Base-by-base conservation (phyloP, 1,140 invertebrate species). In the Aplysia californica region DNA sequence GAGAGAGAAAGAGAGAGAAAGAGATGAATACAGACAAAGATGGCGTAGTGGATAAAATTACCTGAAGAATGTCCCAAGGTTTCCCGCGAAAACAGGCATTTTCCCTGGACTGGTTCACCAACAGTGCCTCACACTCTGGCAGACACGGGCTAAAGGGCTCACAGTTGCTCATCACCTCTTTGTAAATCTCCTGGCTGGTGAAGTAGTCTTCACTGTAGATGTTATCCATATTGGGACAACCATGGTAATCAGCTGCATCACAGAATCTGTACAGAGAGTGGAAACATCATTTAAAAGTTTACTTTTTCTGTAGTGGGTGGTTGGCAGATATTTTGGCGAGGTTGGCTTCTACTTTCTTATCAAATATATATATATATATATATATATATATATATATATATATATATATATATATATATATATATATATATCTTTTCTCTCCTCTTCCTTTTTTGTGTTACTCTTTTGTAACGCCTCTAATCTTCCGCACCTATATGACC, bases 41-140 rank as follows among this genome's bases (percentile, higher is more conserved):
- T n/a, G n/a, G n/a, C n/a, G n/a, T n/a, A n/a, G n/a, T n/a, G n/a
- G n/a, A n/a, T n/a, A n/a, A n/a, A n/a, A n/a, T n/a, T n/a, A n/a
- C n/a, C n/a, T n/a, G n/a, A n/a, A n/a, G n/a, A n/a, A n/a, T n/a
- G n/a, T n/a, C n/a, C n/a, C n/a, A n/a, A n/a, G n/a, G n/a, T n/a
- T n/a, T n/a, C n/a, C n/a, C n/a, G n/a, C n/a, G n/a, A n/a, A n/a
- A n/a, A n/a, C n/a, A n/a, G n/a, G n/a, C n/a, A n/a, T n/a, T n/a
- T n/a, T n/a, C n/a, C n/a, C n/a, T n/a, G n/a, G n/a, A n/a, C n/a
- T n/a, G n/a, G n/a, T n/a, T n/a, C n/a, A n/a, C n/a, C n/a, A n/a
- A n/a, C n/a, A n/a, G n/a, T n/a, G n/a, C 69, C 64, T 56, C 64
- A 56, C 73, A 75, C 26, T 68, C 66, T 15, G 1, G 1, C 1